Conservation (phyloP, 2,113 vertebrate species). For the Numida meleagris region DNA sequence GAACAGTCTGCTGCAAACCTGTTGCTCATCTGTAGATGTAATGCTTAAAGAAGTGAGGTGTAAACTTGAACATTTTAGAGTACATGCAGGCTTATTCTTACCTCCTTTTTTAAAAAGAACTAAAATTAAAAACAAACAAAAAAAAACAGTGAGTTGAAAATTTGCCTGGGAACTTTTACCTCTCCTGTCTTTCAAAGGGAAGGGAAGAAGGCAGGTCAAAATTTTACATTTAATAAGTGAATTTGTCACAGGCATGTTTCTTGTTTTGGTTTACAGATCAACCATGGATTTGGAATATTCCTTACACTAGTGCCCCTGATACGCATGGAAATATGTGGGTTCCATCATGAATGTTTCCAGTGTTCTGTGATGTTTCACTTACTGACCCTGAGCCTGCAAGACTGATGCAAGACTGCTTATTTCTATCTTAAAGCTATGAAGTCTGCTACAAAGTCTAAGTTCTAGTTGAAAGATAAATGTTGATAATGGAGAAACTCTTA, state of each 20-base stretch:
- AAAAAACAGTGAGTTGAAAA: not conserved
- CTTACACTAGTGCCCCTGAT: slow-evolving; percentile 89
- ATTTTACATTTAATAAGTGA: not conserved
- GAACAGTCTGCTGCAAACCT: not conserved
- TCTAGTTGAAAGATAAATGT: not conserved
- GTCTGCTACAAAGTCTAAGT: not conserved
- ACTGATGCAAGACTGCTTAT: not conserved
- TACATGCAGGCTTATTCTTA: not conserved
- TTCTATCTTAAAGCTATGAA: not conserved
- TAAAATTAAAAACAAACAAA: not conserved
- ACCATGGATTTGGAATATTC: slow-evolving; percentile 98
- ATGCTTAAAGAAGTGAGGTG: not conserved
- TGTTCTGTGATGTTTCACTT: not conserved
- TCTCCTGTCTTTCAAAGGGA: not conserved
- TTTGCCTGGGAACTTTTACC: not conserved
- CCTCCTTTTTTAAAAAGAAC: not conserved
- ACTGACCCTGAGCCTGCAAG: not conserved
- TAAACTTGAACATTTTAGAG: not conserved
- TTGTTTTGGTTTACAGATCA: slow-evolving; percentile 81
- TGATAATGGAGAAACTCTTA: not conserved
- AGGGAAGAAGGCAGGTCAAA: not conserved
- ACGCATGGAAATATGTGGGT: slow-evolving; percentile 96
- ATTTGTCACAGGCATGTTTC: not conserved
- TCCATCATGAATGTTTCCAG: slow-evolving; percentile 80
- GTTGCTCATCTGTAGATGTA: not conserved